phyloP scores from a whole-genome alignment of 2,113 vertebrate genomes.

The Leiothrix lutea region DNA sequence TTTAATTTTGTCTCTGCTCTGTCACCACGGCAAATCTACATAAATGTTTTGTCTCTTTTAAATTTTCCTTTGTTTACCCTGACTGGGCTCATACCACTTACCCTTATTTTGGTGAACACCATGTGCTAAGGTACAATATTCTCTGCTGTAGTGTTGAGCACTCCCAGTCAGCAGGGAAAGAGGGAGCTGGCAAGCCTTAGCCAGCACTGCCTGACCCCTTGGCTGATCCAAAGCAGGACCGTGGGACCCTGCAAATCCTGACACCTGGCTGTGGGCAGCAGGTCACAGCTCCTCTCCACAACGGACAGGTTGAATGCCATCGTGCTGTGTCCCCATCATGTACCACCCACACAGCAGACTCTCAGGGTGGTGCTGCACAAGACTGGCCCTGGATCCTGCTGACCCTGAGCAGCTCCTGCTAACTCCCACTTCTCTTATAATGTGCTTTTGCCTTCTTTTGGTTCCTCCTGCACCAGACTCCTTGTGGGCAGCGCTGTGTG shows the following conservation, averaged over 20 bases:
- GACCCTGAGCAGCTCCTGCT: not conserved
- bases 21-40: not conserved
- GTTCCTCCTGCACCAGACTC: not conserved
- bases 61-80: not conserved
- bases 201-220: not conserved
- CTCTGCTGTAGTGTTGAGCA: accelerated
- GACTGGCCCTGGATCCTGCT: not conserved
- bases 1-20: not conserved
- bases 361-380: not conserved
- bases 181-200: not conserved
- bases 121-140: not conserved
- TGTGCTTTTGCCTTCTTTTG: not conserved
- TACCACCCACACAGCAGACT: not conserved
- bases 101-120: not conserved
- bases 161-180: not conserved
- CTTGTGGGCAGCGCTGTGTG: not conserved
- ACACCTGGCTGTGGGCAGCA: not conserved
- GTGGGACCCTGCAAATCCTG: not conserved
- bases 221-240: not conserved
- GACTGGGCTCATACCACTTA: not conserved
- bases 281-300: not conserved
- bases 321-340: accelerated
- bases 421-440: not conserved
- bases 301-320: not conserved
- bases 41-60: not conserved